phyloP scores from a whole-genome alignment of 2,888 invertebrate genomes.

The Diplolepis rosae region DNA sequence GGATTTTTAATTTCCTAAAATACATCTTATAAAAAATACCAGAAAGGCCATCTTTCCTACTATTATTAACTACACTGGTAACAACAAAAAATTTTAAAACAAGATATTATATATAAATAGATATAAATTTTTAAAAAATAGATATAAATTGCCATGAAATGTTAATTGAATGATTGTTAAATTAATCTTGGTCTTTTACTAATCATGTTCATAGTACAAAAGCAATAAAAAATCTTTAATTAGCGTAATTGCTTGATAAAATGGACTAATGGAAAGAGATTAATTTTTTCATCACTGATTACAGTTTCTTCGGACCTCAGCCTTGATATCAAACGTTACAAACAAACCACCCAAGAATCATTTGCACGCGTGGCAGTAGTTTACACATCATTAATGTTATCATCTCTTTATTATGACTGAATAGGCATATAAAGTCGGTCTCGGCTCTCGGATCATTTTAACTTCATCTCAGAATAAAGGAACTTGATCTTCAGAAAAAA shows the following conservation, averaged over 20 bases:
- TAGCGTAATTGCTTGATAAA: background rate
- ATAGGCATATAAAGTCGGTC: background rate
- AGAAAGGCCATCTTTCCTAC: too few species aligned
- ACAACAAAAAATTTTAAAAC: too few species aligned
- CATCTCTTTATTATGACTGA: slow-evolving; percentile 14
- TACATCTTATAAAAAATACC: too few species aligned
- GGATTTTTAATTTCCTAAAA: too few species aligned
- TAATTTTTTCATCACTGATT: background rate
- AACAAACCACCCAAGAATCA: slow-evolving; percentile 4
- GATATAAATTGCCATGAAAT: too few species aligned
- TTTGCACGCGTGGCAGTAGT: slow-evolving; percentile 4
- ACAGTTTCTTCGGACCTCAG: background rate
- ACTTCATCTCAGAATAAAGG: slow-evolving; percentile 37
- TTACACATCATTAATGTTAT: background rate
- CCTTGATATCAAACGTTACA: background rate
- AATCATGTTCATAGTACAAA: too few species aligned
- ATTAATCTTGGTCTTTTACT: too few species aligned
- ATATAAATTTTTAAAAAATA: too few species aligned
- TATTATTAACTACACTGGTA: too few species aligned
- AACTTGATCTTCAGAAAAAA: slow-evolving; percentile 52
- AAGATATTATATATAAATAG: too few species aligned
- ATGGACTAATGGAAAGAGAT: background rate
- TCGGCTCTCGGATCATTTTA: background rate
- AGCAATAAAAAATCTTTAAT: too few species aligned
- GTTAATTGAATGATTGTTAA: too few species aligned